Percentiles rank a stretch among this genome's conserved stretches.
phyloP scores from a whole-genome alignment of 2,113 vertebrate species.

The Furnarius figulus region DNA sequence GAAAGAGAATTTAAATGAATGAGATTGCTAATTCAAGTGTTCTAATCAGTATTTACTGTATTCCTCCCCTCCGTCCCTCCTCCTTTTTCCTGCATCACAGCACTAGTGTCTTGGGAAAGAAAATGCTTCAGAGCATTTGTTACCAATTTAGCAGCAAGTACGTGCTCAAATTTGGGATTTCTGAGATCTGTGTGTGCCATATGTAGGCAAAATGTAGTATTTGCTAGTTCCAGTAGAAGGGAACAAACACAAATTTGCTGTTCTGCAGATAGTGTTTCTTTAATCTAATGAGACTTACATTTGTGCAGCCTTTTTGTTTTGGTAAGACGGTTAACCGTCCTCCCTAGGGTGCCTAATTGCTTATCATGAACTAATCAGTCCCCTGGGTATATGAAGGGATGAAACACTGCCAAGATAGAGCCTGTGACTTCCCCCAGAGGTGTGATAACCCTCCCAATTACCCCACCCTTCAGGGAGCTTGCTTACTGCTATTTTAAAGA shows the following conservation, averaged over 20 bases:
- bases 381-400: conserved; percentile 28
- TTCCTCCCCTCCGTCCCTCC: neutral
- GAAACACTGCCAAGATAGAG: conserved; percentile 21
- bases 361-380: conserved; percentile 58
- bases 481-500: neutral
- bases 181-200: conserved; percentile 38
- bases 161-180: conserved; percentile 56
- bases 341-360: conserved; percentile 49
- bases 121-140: conserved; percentile 65
- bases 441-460: conserved; percentile 8
- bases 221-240: conserved; percentile 47
- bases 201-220: conserved; percentile 35
- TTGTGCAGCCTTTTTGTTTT: conserved; percentile 60
- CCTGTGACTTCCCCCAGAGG: conserved; percentile 47
- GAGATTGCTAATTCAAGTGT: neutral
- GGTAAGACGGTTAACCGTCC: conserved; percentile 39
- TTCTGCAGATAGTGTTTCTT: conserved; percentile 28
- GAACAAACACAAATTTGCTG: conserved; percentile 36
- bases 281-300: conserved; percentile 49
- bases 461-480: neutral
- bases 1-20: conserved; percentile 1
- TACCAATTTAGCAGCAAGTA: conserved; percentile 68
- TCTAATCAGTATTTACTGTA: conserved; percentile 34
- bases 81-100: neutral
- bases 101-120: conserved; percentile 35